phyloP scores from a whole-genome alignment of 2,113 vertebrate genomes.

The Ceyx melanurus region DNA sequence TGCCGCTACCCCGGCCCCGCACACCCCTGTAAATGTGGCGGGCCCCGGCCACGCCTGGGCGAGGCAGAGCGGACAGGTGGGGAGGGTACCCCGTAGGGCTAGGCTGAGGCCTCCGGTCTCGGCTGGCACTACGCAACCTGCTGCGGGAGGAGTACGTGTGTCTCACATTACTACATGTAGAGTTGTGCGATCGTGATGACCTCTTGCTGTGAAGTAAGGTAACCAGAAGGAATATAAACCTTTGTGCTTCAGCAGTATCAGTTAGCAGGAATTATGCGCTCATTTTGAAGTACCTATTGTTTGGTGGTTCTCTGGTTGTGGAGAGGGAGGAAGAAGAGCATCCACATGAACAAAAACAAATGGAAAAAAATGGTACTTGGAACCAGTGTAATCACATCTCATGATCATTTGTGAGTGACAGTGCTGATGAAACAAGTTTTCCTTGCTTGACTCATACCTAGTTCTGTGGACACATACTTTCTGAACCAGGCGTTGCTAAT shows the following conservation, averaged over 20 bases:
- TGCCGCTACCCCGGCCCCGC: not conserved
- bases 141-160: not conserved
- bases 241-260: not conserved
- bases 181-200: fast-evolving
- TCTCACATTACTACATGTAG: fast-evolving
- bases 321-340: not conserved
- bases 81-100: not conserved
- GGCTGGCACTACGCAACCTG: not conserved
- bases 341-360: not conserved
- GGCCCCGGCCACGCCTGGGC: not conserved
- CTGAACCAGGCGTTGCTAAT: not conserved
- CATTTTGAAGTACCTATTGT: fast-evolving
- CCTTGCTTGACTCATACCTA: not conserved
- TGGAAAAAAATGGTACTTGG: not conserved
- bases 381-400: not conserved
- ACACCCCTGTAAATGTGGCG: fast-evolving
- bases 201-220: not conserved
- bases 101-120: not conserved
- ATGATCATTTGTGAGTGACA: not conserved
- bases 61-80: not conserved
- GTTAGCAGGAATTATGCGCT: not conserved
- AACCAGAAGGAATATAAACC: not conserved
- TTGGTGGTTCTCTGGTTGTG: not conserved
- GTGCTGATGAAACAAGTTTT: not conserved
- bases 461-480: not conserved